phyloP scores from a whole-genome alignment of 2,797 vertebrate species.

The Phoeniculus purpureus region DNA sequence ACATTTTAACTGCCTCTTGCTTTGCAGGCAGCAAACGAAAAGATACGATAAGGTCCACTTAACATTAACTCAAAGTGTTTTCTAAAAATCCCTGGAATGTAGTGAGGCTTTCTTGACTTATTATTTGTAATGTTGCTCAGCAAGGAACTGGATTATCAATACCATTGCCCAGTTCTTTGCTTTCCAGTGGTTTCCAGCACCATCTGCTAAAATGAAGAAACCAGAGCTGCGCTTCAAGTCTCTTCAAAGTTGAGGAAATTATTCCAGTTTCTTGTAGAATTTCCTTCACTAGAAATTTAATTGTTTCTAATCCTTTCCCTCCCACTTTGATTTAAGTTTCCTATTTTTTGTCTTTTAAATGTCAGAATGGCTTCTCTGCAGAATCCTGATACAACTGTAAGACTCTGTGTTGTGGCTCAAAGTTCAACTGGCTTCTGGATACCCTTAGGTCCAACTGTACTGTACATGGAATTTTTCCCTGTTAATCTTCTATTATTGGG shows the following conservation, averaged over 20 bases:
- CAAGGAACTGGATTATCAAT: background rate
- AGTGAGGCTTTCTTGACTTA: accelerated
- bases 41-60: background rate
- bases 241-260: background rate
- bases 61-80: accelerated
- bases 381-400: background rate
- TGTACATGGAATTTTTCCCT: conserved; percentile 47
- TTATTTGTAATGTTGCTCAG: background rate
- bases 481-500: conserved; percentile 48
- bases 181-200: background rate
- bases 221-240: background rate
- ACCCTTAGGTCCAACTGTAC: conserved; percentile 37
- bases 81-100: background rate
- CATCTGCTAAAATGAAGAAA: background rate
- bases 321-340: background rate
- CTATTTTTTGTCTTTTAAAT: conserved; percentile 10
- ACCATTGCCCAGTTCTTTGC: background rate
- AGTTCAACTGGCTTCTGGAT: conserved; percentile 45
- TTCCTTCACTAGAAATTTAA: background rate
- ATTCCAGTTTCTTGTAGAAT: background rate
- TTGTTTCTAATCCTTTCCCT: background rate
- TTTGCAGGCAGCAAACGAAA: background rate
- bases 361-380: background rate
- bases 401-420: conserved; percentile 3
- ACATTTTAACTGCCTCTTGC: background rate